A percentile compares a stretch with the other conserved stretches of the same genome.
Conservation (phyloP, 2,797 vertebrate genomes). For the Gadopsis marmoratus region DNA sequence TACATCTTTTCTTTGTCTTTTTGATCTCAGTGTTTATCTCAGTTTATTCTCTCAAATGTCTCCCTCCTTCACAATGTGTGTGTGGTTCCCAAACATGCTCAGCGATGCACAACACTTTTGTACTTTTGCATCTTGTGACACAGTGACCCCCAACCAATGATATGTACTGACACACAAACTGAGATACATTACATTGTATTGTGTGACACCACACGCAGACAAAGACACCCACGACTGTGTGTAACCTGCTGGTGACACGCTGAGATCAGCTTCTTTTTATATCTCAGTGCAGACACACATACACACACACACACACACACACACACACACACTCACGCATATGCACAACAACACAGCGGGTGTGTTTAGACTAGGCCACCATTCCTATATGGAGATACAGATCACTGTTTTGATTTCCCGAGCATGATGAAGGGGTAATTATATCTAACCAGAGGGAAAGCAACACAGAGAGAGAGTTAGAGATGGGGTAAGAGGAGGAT, state of each 20-base stretch:
- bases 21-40: slow-evolving; percentile 12
- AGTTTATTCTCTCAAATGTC: slow-evolving; percentile 3
- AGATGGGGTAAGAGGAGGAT: not conserved
- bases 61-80: not conserved
- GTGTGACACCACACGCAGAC: no score
- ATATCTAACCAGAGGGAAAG: slow-evolving; percentile 66
- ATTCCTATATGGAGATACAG: slow-evolving; percentile 75
- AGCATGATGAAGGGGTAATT: slow-evolving; percentile 76
- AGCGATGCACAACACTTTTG: not conserved
- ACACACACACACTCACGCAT: slow-evolving; percentile 6
- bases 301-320: slow-evolving; percentile 1
- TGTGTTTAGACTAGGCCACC: slow-evolving; percentile 78
- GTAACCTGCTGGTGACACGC: slow-evolving; percentile 20
- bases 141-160: not conserved
- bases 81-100: not conserved
- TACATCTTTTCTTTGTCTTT: slow-evolving; percentile 4
- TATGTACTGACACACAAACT: not conserved
- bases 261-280: slow-evolving; percentile 44
- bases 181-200: not conserved
- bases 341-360: slow-evolving; percentile 30
- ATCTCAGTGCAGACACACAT: not conserved
- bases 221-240: not conserved
- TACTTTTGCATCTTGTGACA: not conserved
- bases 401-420: slow-evolving; percentile 77
- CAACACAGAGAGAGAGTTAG: slow-evolving; percentile 32